Base-by-base conservation (phyloP, 1,140 invertebrate species). In the Pogonomyrmex barbatus region DNA sequence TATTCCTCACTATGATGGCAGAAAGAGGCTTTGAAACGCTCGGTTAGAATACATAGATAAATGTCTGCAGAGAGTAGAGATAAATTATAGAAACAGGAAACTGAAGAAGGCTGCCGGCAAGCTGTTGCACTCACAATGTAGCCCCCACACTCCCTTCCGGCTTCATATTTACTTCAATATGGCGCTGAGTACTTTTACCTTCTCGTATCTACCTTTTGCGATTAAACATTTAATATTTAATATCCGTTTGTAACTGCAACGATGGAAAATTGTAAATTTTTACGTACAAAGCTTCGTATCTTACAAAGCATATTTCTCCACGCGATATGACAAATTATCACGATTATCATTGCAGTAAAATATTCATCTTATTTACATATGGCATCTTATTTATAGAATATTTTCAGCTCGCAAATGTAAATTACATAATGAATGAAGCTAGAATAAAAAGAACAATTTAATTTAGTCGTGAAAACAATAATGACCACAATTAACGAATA, bases 11-110 rank as follows among this genome's bases (percentile, higher is more conserved):
- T 14, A 60, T 54, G 30, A 9, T 30, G 47, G 42, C n/a, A 47
- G 8, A 60, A 73, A 62, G 39, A 4, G 30, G 30, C 6, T 47
- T 60, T 39, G 14, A 58, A 82, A 47, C 30, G 6, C 50, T 73
- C 42, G 52, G 54, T 75, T 75, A 75, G 33, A 63, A 56, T 81
- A 86, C 52, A 60, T 67, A 68, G 52, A 63, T 81, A 86, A 67
- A 81, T 67, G 63, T 86, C 54, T 45, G 39, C 75, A 56, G 62
- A 65, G 62, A 79, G 47, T 79, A 42, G 52, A 81, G 62, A 79
- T 86, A 79, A 86, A 79, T 86, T 86, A 86, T 86, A 86, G 84
- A 79, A 79, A 68, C 84, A 70, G 84, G 76, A 86, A 70, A 76
- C 52, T 79, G 54, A 83, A 79, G 77, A 86, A 81, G 63, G 6